Percentiles rank a stretch among this genome's conserved stretches.
phyloP scores from a whole-genome alignment of 2,113 vertebrate species.

The Epinephelus cyanopodus region DNA sequence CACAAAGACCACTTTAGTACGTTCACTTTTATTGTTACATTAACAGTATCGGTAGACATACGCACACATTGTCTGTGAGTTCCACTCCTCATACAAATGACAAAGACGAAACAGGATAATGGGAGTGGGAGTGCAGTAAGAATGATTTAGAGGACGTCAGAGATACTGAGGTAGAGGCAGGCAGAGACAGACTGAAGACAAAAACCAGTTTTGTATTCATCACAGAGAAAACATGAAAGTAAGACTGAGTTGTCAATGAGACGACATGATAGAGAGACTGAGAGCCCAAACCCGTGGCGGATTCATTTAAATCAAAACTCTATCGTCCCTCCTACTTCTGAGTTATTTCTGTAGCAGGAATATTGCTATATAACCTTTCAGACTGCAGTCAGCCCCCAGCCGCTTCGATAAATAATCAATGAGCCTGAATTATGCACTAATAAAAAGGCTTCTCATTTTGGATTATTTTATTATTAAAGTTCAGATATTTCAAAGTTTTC shows the following conservation, averaged over 20 bases:
- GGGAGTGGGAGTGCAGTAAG: constrained; percentile 5
- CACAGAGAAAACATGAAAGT: neutral
- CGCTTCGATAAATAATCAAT: constrained; percentile 74
- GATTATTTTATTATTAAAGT: constrained; percentile 75
- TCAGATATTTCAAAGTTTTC: constrained; percentile 63
- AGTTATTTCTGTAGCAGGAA: constrained; percentile 63
- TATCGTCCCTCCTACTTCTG: constrained; percentile 29
- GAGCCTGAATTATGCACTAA: constrained; percentile 80
- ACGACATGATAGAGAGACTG: constrained; percentile 15
- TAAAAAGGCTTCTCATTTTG: constrained; percentile 73
- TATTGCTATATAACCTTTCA: constrained; percentile 72
- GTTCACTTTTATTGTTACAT: neutral
- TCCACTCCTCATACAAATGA: constrained; percentile 3
- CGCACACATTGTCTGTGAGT: neutral
- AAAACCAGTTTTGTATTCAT: neutral
- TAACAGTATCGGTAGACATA: neutral
- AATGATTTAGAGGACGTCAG: constrained; percentile 28
- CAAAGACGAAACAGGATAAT: constrained; percentile 17
- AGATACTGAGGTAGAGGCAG: constrained; percentile 1
- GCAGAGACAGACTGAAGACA: constrained; percentile 18
- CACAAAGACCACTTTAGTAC: neutral
- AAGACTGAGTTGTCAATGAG: neutral
- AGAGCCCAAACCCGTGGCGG: constrained; percentile 27
- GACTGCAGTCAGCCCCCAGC: constrained; percentile 61
- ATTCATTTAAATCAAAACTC: constrained; percentile 52